phyloP scores from a whole-genome alignment of 2,797 vertebrate species.

The Meriones psammophilus region DNA sequence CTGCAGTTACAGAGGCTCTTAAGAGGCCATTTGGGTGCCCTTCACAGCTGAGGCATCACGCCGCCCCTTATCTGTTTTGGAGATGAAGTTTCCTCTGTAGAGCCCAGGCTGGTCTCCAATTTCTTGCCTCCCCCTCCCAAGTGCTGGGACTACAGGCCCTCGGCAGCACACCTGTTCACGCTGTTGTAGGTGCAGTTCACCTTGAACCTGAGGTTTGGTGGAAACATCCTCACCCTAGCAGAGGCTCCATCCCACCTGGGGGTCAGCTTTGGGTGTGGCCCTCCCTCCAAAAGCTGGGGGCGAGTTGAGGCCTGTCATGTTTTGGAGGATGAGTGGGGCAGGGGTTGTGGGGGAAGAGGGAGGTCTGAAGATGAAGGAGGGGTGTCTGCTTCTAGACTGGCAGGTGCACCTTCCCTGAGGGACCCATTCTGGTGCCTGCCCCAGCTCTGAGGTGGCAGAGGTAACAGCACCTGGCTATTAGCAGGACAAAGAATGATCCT shows the following conservation, averaged over 20 bases:
- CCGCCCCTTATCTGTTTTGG: not conserved
- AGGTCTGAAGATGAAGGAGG: not conserved
- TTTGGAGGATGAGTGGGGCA: not conserved
- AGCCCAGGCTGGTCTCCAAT: not conserved
- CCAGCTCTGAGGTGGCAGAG: not conserved
- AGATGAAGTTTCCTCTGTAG: not conserved
- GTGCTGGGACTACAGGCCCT: not conserved
- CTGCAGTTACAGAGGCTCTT: not conserved
- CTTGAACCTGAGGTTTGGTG: not conserved
- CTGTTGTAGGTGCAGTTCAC: not conserved
- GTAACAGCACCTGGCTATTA: constrained; percentile 45
- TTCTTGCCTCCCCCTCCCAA: not conserved
- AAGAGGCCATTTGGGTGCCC: not conserved
- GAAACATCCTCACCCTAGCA: not conserved
- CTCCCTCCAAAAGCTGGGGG: not conserved
- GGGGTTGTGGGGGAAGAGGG: too few species aligned
- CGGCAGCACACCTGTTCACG: not conserved
- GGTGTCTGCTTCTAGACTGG: too few species aligned
- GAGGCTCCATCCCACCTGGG: not conserved
- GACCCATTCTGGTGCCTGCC: not conserved
- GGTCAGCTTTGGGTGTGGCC: not conserved
- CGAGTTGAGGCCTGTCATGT: not conserved
- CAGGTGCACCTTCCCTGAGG: not conserved
- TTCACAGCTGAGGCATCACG: not conserved
- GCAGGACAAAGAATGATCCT: constrained; percentile 41